Conservation (phyloP, 2,797 vertebrate genomes). For the Garrulus glandarius region DNA sequence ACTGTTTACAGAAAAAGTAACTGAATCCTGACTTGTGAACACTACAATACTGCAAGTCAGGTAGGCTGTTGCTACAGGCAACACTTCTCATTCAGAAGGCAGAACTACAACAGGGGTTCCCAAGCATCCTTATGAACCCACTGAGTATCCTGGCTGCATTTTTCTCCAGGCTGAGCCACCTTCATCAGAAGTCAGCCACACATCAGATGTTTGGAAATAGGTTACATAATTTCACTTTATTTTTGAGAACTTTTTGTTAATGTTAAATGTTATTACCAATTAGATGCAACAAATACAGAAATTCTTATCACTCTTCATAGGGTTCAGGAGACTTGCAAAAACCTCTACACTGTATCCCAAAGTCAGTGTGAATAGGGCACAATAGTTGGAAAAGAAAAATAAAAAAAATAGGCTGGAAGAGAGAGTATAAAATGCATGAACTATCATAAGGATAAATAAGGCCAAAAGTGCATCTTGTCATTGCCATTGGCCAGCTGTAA, state of each 20-base stretch:
- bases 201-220: not conserved
- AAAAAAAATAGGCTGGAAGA: not conserved
- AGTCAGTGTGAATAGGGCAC: not conserved
- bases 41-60: not conserved
- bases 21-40: not conserved
- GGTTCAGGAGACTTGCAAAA: not conserved
- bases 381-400: not conserved
- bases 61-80: not conserved
- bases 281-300: not conserved
- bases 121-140: not conserved
- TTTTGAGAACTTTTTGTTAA: not conserved
- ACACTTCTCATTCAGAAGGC: not conserved
- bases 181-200: not conserved
- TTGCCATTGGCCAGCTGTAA: not conserved
- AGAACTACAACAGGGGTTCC: not conserved
- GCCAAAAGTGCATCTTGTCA: not conserved
- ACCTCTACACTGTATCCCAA: not conserved
- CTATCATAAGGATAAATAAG: not conserved
- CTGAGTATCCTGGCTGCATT: not conserved
- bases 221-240: not conserved
- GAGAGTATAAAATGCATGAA: not conserved
- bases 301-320: not conserved
- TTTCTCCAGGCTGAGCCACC: not conserved
- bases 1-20: not conserved
- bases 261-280: not conserved